Percentiles rank a stretch among this genome's conserved stretches.
phyloP scores from a whole-genome alignment of 2,797 vertebrate species.

The Mallotus villosus region DNA sequence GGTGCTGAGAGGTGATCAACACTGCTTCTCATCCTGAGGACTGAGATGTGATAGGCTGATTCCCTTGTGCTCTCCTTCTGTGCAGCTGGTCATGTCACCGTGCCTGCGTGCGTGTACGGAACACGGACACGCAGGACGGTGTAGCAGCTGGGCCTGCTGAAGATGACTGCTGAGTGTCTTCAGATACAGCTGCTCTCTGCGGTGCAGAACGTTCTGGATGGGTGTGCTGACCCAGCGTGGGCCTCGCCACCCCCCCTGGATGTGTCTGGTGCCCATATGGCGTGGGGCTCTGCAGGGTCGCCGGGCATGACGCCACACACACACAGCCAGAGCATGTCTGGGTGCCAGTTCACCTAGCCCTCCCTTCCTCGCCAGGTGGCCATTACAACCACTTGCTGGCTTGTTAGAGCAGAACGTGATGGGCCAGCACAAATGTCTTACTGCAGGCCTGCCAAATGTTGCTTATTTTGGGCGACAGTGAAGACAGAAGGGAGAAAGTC shows the following conservation, averaged over 20 bases:
- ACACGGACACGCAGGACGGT: too few relatives aligned
- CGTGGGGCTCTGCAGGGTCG: too few relatives aligned
- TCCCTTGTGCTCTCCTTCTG: not conserved
- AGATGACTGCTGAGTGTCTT: too few relatives aligned
- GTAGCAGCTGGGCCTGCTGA: too few relatives aligned
- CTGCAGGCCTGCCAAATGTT: slow-evolving; percentile 44
- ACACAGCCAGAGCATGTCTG: slow-evolving; percentile 47
- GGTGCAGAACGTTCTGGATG: not conserved
- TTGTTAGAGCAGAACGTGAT: slow-evolving; percentile 49
- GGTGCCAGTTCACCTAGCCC: slow-evolving; percentile 45
- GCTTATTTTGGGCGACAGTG: slow-evolving; percentile 44
- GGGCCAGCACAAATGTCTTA: slow-evolving; percentile 37
- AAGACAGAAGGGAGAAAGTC: slow-evolving; percentile 30
- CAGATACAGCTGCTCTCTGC: too few relatives aligned
- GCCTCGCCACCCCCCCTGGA: not conserved
- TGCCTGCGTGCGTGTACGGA: too few relatives aligned
- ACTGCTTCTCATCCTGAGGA: not conserved
- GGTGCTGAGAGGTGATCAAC: not conserved
- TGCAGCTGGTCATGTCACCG: not conserved
- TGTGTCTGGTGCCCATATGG: slow-evolving; percentile 47
- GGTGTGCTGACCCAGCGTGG: slow-evolving; percentile 8
- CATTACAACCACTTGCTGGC: slow-evolving; percentile 52
- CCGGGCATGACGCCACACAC: too few relatives aligned
- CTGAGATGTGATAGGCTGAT: not conserved
- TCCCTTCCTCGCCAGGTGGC: slow-evolving; percentile 40